These are phyloP conservation scores for Ophion obscuratus DNA, from an alignment of 2,888 invertebrate genomes.

Conservation along the genomic window DNA sequence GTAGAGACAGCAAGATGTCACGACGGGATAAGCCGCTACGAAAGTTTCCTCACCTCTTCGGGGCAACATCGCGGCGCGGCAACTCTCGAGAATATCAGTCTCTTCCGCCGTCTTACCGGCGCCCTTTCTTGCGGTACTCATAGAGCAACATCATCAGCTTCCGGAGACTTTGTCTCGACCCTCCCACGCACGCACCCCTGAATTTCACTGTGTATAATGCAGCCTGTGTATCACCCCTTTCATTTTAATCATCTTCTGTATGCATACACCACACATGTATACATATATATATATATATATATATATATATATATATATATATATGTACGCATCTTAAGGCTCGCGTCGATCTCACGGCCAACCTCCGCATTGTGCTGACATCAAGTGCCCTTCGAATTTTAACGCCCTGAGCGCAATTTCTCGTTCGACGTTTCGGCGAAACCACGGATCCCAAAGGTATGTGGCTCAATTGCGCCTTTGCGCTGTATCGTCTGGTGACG, in stretches of 20 bases:
- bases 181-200: background rate
- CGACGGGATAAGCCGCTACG: constrained; percentile 64
- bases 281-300: background rate
- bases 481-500: background rate
- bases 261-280: background rate
- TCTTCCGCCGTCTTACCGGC: constrained; percentile 43
- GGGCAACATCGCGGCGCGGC: constrained; percentile 37
- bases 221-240: background rate
- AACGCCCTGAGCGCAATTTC: background rate
- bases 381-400: background rate
- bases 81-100: constrained; percentile 55
- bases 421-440: background rate
- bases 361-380: background rate
- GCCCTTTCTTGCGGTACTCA: constrained; percentile 52
- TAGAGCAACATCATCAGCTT: constrained; percentile 41
- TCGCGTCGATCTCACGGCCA: background rate
- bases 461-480: background rate
- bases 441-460: background rate
- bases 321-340: background rate
- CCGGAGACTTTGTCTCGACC: constrained; percentile 24
- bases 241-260: background rate
- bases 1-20: constrained; percentile 65
- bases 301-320: background rate
- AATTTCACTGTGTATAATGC: background rate
- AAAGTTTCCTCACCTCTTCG: constrained; percentile 53